Base-by-base conservation (phyloP, 2,797 vertebrate genomes). In the Echiichthys vipera region DNA sequence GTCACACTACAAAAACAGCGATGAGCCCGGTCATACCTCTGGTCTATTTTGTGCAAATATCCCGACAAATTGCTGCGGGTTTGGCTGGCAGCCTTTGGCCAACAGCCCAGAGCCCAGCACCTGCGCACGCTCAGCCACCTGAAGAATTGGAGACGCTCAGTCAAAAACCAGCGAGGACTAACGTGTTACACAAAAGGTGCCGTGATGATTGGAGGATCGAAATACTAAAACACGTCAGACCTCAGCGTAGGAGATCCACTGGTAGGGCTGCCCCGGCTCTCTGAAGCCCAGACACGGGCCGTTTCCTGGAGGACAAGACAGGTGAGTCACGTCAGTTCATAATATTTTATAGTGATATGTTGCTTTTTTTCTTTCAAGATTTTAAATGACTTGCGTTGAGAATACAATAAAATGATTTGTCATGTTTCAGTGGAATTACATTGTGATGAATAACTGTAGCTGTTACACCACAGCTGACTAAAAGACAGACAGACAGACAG, bases 211-310 rank as follows among this genome's bases (percentile, higher is more conserved):
- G 24, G 18, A 65, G 22, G 34, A 25, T 29, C 30, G 13, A 34
- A 61, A 32, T 7, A 30, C 10, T 25, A 4, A 42, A 29, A 47
- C 3, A 50, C 22, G 15, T 50, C 89, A 65, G 65, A 95, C 95
- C 93, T 95, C 91, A 7, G 85, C 65, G 84, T 95, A 95, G 77
- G 95, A 91, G 80, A 95, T 95, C 94, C 95, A 95, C 88, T 95
- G 29, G 71, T 95, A 95, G 14, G 94, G 93, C 83, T 95, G 89
- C 37, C 90, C 86, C 0, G 94, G 92, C 67, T 93, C 93, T 73
- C 95, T 93, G 86, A 81, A 93, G 63, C 95, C 94, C 36, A 95
- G 93, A 86, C 95, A 95, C 0, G 94, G 91, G 1, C 93, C 91
- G 3, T 79, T 71, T 63, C 93, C 95, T 95, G 84, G 32, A 46